These are phyloP conservation scores for Drosophila phalerata DNA, from an alignment of 2,888 invertebrate genomes.

Conservation along the genomic window DNA sequence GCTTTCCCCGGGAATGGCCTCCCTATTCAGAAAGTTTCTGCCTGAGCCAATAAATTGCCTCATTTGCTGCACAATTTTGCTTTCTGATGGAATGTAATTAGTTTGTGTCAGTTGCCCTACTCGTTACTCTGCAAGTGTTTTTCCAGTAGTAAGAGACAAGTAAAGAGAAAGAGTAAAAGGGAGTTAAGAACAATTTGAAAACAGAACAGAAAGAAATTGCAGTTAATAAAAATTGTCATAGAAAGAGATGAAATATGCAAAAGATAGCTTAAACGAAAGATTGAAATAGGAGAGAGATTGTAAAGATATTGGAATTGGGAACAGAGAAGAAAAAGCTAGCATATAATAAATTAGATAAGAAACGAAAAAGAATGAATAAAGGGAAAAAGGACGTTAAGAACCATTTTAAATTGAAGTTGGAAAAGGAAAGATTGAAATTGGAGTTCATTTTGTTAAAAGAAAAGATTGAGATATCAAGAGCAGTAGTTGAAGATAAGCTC, in stretches of 20 bases:
- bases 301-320: no score
- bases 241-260: not conserved
- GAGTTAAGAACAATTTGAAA: slow-evolving; percentile 1
- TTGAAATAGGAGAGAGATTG: no score
- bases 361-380: not conserved
- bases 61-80: slow-evolving; percentile 74
- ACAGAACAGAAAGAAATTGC: not conserved
- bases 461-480: not conserved
- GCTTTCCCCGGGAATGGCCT: slow-evolving; percentile 44
- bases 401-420: not conserved
- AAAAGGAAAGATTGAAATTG: not conserved
- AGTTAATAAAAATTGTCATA: not conserved
- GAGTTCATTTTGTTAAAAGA: not conserved
- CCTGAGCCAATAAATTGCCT: slow-evolving; percentile 66
- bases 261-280: no score
- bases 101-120: slow-evolving; percentile 71
- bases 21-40: slow-evolving; percentile 49
- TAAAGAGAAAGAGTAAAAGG: not conserved
- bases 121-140: slow-evolving; percentile 7
- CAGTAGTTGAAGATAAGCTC: not conserved
- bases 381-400: not conserved
- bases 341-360: no score
- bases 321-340: no score
- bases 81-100: slow-evolving; percentile 79
- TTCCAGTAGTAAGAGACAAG: not conserved